Evolutionary conservation across 2,113 vertebrate species (phyloP), one percentile per base, ranked within the genome.

Genomic region (Xerus inauris): DNA sequence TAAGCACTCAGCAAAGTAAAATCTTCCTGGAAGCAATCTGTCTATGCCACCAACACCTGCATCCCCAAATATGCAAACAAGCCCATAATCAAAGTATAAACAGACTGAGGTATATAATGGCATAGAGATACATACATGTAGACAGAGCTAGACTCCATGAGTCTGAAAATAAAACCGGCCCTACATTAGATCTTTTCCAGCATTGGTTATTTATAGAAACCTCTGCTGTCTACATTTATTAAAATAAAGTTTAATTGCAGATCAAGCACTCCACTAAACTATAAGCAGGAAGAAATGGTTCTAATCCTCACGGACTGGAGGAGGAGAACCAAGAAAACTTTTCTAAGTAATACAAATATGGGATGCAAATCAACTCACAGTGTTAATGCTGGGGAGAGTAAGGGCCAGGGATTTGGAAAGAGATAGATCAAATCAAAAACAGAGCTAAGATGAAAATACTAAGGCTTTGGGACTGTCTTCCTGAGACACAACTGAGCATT

Each of bases 1-100:
- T 91, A n/a, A 67, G 72, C 40, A 95, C 19, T 57, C 54, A 57
- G 54, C 6, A 57, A 94, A 73, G 30, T 79, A 92, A 94, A 89
- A 71, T 87, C 88, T 87, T 75, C 22, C 57, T 28, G 65, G n/a
- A 94, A 94, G 82, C 16, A 92, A 22, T 24, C 73, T 54, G 9
- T 86, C 54, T 94, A 38, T 72, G 32, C 49, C 54, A 83, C 64
- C 10, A 65, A 22, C 51, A 38, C 5, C 9, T 54, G 1, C 5
- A 72, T 38, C 30, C 32, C 47, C 69, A 94, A 87, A 79, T 35
- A 91, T 7, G 42, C 35, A 28, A 80, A 42, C 35, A 83, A 59
- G 49, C 65, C n/a, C 10, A 67, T 5, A 59, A 87, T 57, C 76
- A 47, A 73, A 85, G 57, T 49, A 32, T 72, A 69, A 67, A 62